These are phyloP conservation scores for Sorex maritimensis DNA, from an alignment of 2,797 vertebrate genomes.

Conservation along the genomic window DNA sequence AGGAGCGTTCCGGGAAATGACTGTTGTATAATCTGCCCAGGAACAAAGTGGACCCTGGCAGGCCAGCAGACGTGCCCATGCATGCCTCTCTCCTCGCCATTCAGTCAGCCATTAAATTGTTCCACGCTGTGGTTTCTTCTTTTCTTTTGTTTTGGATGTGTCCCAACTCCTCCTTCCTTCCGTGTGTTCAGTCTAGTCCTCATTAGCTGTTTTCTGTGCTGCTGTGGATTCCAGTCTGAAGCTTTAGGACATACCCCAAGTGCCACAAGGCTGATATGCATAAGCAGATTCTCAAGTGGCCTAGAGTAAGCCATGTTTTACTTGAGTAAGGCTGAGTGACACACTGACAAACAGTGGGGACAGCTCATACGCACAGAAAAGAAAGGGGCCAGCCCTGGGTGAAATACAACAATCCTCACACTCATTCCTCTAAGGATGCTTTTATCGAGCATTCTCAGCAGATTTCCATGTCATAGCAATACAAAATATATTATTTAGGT, in stretches of 20 bases:
- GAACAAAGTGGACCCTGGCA: constrained; percentile 60
- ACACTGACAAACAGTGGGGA: neutral
- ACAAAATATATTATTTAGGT: too few species aligned
- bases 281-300: neutral
- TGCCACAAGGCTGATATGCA: neutral
- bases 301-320: too few species aligned
- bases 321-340: neutral
- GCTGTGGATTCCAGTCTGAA: neutral
- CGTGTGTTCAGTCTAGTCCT: constrained; percentile 59
- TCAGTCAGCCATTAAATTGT: constrained; percentile 20
- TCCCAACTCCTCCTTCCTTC: constrained; percentile 64
- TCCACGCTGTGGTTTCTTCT: constrained; percentile 5
- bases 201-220: constrained; percentile 57
- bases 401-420: too few species aligned
- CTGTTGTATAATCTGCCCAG: constrained; percentile 51
- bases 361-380: neutral
- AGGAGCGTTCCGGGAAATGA: constrained; percentile 66
- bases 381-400: too few species aligned
- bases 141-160: neutral
- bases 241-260: neutral
- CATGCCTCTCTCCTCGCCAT: constrained; percentile 77
- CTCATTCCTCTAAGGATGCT: too few species aligned
- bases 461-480: too few species aligned
- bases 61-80: constrained; percentile 83
- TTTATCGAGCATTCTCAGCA: too few species aligned